Conservation (phyloP, 1,140 invertebrate species). For the Aphidius ervi region DNA sequence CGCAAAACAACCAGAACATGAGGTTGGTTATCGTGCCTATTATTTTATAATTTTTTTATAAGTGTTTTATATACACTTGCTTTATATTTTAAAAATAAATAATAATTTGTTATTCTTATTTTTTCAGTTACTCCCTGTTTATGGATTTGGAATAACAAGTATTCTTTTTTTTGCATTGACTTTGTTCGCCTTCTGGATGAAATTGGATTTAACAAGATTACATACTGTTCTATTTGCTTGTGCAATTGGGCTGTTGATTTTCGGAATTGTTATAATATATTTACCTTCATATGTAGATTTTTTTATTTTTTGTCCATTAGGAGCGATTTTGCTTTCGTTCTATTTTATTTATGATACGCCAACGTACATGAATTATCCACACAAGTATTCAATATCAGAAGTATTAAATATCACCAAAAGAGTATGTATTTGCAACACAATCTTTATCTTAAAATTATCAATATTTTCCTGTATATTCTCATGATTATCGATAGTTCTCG, state of each 20-base stretch:
- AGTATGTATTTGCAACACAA: slow-evolving; percentile 92
- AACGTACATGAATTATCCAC: slow-evolving; percentile 87
- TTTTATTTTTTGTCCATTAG: slow-evolving; percentile 75
- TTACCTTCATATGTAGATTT: slow-evolving; percentile 55
- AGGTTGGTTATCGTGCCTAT: slow-evolving; percentile 46
- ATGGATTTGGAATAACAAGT: slow-evolving; percentile 65
- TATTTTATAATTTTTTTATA: not conserved
- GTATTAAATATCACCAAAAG: slow-evolving; percentile 96
- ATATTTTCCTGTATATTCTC: slow-evolving; percentile 88
- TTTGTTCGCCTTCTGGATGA: slow-evolving; percentile 91
- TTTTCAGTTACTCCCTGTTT: slow-evolving; percentile 71
- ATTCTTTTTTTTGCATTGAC: slow-evolving; percentile 79
- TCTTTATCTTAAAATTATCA: slow-evolving; percentile 86
- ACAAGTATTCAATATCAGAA: slow-evolving; percentile 84
- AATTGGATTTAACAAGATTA: slow-evolving; percentile 85
- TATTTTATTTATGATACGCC: slow-evolving; percentile 94
- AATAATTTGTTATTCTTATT: slow-evolving; percentile 6
- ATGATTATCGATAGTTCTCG: too few relatives aligned
- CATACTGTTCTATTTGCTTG: slow-evolving; percentile 75
- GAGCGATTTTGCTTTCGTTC: slow-evolving; percentile 75
- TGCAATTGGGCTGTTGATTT: slow-evolving; percentile 75
- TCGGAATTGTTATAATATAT: slow-evolving; percentile 77
- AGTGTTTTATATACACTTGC: too few relatives aligned
- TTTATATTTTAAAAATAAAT: too few relatives aligned
- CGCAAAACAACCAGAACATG: slow-evolving; percentile 56